Evolutionary conservation across 2,888 invertebrate genomes (phyloP).

Genomic region (Calliscelio sp.): DNA sequence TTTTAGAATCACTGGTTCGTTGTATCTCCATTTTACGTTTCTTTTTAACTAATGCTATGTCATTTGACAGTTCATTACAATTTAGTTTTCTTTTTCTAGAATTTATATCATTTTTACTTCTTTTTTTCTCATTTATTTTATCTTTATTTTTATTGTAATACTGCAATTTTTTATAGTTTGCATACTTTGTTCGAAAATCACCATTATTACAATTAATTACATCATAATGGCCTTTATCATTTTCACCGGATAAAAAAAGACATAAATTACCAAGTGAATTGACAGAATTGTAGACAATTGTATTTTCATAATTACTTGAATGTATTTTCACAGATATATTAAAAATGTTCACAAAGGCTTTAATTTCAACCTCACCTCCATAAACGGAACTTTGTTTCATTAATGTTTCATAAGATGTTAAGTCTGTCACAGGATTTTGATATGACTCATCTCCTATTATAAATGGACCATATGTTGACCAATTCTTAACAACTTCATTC

Average conservation of each 20-base stretch:
- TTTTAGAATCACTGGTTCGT: no score
- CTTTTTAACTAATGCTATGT: no score
- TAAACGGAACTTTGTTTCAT: neutral
- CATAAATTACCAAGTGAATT: neutral
- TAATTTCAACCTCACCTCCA: constrained; percentile 1
- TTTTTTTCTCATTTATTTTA: constrained; percentile 10
- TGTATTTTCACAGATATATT: constrained; percentile 9
- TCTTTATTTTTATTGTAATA: constrained; percentile 10
- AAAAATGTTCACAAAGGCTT: constrained; percentile 7
- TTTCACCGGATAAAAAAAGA: neutral
- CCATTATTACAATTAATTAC: constrained; percentile 1
- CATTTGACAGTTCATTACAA: no score
- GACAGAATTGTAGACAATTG: neutral
- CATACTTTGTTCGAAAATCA: neutral
- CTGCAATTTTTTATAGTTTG: neutral
- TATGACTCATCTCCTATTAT: neutral
- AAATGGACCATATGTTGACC: neutral
- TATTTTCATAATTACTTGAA: neutral
- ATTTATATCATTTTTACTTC: neutral
- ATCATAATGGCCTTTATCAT: neutral
- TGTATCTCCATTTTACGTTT: no score
- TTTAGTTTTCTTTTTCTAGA: no score
- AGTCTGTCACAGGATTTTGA: neutral
- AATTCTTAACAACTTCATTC: neutral
- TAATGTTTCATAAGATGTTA: neutral